Evolutionary conservation across 2,113 vertebrate species (phyloP), one percentile per base, ranked within the genome.

Genomic region (Catharus minimus): DNA sequence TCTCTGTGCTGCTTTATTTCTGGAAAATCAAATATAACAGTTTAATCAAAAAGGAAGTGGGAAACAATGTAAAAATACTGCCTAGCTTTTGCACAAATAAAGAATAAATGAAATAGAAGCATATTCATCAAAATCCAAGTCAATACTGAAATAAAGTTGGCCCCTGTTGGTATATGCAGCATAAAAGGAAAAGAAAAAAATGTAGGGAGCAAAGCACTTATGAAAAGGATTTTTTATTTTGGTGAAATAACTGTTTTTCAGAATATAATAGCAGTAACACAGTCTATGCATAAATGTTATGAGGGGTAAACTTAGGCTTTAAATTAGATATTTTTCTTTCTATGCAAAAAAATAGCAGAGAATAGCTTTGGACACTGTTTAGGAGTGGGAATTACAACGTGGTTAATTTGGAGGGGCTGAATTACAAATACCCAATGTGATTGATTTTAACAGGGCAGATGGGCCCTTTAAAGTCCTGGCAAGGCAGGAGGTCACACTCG

Each of bases 21-120:
- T 97, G 66, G 75, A 95, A 97, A 97, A 97, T 97, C 94, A 97
- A 98, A 97, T 97, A 86, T 88, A 96, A 94, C 86, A 93, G 94
- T 96, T 97, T 97, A 97, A 97, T 97, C 96, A 97, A 96, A 97
- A 97, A 92, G 69, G 93, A 95, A 97, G 90, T 94, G 61, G 65
- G 58, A 91, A 96, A 97, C 96, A 94, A 95, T 97, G 94, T 96
- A 95, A 96, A 95, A 95, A 94, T 90, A 94, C 94, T 94, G 82
- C 88, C 92, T 96, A 94, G 96, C 79, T 97, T 97, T 95, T 96
- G 69, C 75, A 93, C 96, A 96, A 97, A 97, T 96, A 97, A 96
- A 96, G 81, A 82, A 95, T 94, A 95, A 96, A 96, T 95, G 94
- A 95, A 96, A 97, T 89, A 96, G 96, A 96, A 96, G 82, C 82